These are phyloP conservation scores for Pomatorhinus ruficollis DNA, from an alignment of 2,113 vertebrate species.

Conservation along the genomic window DNA sequence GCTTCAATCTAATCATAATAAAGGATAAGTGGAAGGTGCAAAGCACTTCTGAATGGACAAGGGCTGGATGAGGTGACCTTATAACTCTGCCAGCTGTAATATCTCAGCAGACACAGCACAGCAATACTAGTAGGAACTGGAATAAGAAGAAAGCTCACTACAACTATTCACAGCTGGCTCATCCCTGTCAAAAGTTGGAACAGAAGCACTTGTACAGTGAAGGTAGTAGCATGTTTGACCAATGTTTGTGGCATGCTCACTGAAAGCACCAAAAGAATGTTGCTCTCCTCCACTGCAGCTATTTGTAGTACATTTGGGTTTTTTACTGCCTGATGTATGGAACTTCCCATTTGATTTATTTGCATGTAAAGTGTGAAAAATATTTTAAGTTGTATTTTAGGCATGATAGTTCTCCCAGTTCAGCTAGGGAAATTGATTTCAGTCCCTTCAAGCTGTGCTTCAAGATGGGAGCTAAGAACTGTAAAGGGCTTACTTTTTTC, in stretches of 20 bases:
- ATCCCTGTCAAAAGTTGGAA: background rate
- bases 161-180: background rate
- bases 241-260: background rate
- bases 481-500: background rate
- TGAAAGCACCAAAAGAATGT: background rate
- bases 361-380: background rate
- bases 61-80: background rate
- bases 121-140: background rate
- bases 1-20: background rate
- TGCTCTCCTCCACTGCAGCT: background rate
- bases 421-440: background rate
- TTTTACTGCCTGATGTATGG: background rate
- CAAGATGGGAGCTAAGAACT: background rate
- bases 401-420: background rate
- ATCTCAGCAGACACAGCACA: background rate
- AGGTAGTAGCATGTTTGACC: background rate
- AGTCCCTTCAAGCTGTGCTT: background rate
- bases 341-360: background rate
- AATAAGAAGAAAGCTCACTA: background rate
- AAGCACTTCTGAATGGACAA: background rate
- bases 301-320: accelerated
- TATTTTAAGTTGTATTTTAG: background rate
- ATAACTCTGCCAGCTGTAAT: background rate
- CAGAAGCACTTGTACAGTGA: background rate
- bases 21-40: background rate